Evolutionary conservation across 2,797 vertebrate species (phyloP).

Genomic region (Alauda arvensis): DNA sequence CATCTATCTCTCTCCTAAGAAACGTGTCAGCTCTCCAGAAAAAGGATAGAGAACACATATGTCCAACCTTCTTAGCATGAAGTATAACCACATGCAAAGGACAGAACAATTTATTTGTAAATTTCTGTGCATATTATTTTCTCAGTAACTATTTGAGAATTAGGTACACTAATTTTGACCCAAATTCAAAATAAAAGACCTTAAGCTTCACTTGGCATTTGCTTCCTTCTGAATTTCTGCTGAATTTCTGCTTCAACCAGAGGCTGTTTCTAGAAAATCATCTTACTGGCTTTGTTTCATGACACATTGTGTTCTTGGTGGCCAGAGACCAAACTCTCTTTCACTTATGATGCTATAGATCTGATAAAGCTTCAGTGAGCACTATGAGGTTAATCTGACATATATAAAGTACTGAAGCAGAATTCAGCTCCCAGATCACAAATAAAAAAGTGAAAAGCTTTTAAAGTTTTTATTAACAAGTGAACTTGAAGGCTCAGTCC

Average conservation of each 20-base stretch:
- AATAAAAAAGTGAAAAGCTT: background rate
- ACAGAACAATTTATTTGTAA: background rate
- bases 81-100: background rate
- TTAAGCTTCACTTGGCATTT: background rate
- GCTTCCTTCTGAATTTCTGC: background rate
- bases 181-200: background rate
- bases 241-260: background rate
- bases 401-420: background rate
- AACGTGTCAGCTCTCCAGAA: background rate
- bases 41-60: background rate
- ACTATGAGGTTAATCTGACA: background rate
- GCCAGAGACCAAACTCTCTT: background rate
- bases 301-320: background rate
- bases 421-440: background rate
- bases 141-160: background rate
- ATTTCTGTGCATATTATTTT: background rate
- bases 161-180: background rate
- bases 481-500: background rate
- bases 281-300: background rate
- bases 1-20: background rate
- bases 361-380: background rate
- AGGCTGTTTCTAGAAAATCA: background rate
- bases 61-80: background rate
- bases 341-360: background rate
- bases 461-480: background rate